A percentile compares a stretch with the other conserved stretches of the same genome.
These are phyloP conservation scores for Epizoanthus rinbou DNA, from an alignment of 92 coral and sea anemone genomes.

Conservation along the genomic window DNA sequence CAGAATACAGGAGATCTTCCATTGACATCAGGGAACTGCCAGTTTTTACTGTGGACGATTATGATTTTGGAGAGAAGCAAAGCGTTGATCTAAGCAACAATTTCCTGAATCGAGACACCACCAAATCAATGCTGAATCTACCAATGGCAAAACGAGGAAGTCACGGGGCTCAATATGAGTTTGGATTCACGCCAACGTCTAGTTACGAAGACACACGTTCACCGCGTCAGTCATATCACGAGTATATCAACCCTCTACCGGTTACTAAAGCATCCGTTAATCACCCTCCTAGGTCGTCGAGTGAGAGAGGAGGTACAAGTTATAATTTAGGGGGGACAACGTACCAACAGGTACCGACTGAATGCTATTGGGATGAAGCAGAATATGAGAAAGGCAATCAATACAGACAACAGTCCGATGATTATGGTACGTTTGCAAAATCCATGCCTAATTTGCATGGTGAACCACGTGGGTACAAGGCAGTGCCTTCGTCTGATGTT, in stretches of 20 bases:
- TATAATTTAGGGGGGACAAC: not conserved
- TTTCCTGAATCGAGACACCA: not conserved
- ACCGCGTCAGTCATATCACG: conserved; percentile 17
- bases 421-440: not conserved
- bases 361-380: conserved; percentile 17
- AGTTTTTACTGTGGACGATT: conserved; percentile 1
- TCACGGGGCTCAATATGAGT: not conserved
- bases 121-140: conserved; percentile 16
- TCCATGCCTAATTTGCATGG: conserved; percentile 49
- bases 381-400: conserved; percentile 49
- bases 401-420: conserved; percentile 49
- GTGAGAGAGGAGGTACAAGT: not conserved
- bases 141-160: not conserved
- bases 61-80: conserved; percentile 3
- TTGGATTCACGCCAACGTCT: conserved; percentile 32
- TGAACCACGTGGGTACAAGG: not conserved
- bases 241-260: conserved; percentile 5
- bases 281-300: not conserved
- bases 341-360: conserved; percentile 25
- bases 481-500: not conserved
- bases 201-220: conserved; percentile 18
- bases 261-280: not conserved
- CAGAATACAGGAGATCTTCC: not conserved
- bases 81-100: not conserved
- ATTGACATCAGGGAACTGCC: not conserved